A percentile compares a stretch with the other conserved stretches of the same genome.
These are phyloP conservation scores for Drosophila pseudoananassae DNA, from an alignment of 1,140 invertebrate species.

Conservation along the genomic window DNA sequence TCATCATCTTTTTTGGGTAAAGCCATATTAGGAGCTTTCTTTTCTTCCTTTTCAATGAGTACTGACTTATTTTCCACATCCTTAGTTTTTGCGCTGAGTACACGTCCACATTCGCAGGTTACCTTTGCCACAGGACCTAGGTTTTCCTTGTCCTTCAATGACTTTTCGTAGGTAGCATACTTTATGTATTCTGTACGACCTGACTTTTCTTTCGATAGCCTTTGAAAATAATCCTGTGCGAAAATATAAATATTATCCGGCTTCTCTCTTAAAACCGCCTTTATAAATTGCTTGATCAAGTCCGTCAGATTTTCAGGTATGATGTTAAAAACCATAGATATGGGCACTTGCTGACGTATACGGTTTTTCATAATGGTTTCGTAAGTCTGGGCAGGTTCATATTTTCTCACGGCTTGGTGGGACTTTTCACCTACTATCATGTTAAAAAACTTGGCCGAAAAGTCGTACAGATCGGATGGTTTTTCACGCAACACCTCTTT, in stretches of 20 bases:
- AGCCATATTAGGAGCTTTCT: background rate
- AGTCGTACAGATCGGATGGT: conserved; percentile 85
- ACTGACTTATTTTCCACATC: background rate
- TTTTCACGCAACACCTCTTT: conserved; percentile 85
- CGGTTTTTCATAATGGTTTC: conserved; percentile 68
- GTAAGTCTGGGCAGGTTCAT: conserved; percentile 59
- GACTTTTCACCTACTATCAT: conserved; percentile 82
- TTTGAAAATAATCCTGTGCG: conserved; percentile 85
- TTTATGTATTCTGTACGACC: conserved; percentile 38
- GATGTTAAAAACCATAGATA: conserved; percentile 81
- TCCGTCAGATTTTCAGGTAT: conserved; percentile 85
- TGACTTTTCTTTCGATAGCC: conserved; percentile 79
- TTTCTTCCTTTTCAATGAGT: background rate
- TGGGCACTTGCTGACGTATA: conserved; percentile 55
- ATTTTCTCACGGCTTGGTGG: conserved; percentile 45
- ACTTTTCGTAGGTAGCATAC: conserved; percentile 66
- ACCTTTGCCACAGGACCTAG: conserved; percentile 26
- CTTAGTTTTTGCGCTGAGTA: conserved; percentile 18
- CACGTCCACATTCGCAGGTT: conserved; percentile 57
- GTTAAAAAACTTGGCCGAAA: conserved; percentile 84
- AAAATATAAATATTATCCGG: conserved; percentile 84
- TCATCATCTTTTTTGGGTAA: background rate
- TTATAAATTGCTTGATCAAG: conserved; percentile 85
- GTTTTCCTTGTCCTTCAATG: conserved; percentile 34
- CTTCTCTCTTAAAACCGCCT: conserved; percentile 85